Percentiles rank a stretch among this genome's conserved stretches.
phyloP scores from a whole-genome alignment of 2,888 invertebrate genomes.

The Eilema griseolum region DNA sequence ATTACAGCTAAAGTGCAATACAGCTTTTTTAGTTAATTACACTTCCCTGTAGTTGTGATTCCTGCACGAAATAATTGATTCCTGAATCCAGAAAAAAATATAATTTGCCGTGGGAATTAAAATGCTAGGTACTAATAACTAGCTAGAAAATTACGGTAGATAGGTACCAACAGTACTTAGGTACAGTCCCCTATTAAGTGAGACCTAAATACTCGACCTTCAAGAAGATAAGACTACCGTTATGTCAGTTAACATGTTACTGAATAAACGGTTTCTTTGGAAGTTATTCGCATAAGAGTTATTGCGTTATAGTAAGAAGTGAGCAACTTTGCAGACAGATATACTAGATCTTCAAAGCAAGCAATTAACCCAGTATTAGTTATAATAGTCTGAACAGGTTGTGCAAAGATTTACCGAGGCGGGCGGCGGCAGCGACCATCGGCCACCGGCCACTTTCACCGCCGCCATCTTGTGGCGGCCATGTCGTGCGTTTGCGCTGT shows the following conservation, averaged over 20 bases:
- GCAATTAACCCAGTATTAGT: constrained; percentile 54
- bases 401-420: constrained; percentile 61
- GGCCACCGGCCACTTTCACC: constrained; percentile 81
- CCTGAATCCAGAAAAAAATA: neutral
- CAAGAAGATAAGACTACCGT: neutral
- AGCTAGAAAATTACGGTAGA: neutral
- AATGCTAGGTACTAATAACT: neutral
- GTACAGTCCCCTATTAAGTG: neutral
- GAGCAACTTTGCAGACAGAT: constrained; percentile 14
- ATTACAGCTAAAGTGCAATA: neutral
- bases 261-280: neutral
- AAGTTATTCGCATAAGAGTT: neutral
- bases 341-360: constrained; percentile 43
- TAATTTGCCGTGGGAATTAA: neutral
- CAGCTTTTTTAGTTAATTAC: neutral
- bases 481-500: constrained; percentile 66
- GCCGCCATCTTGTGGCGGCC: constrained; percentile 78
- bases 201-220: constrained; percentile 7
- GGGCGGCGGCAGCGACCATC: constrained; percentile 56
- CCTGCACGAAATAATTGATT: no score
- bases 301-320: constrained; percentile 7
- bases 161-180: neutral
- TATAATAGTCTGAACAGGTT: constrained; percentile 62
- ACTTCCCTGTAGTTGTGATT: neutral
- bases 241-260: neutral